Percentiles rank a stretch among this genome's conserved stretches.
Evolutionary conservation across 1,140 invertebrate genomes (phyloP).

Genomic region (Cherax quadricarinatus): DNA sequence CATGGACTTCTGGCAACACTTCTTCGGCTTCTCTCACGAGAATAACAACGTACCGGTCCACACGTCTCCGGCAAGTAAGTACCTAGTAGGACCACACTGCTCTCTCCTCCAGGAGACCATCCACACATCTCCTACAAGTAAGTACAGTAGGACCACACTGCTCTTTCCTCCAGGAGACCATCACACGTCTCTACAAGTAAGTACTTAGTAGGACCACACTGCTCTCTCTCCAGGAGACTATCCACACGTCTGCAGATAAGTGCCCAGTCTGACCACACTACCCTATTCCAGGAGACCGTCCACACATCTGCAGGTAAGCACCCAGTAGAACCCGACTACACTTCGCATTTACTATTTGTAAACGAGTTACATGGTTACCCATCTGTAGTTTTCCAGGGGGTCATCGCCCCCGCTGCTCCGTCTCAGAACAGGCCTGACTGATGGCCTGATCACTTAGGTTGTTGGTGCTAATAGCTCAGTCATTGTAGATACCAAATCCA

Average conservation of each 20-base stretch:
- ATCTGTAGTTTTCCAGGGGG: no score
- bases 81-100: background rate
- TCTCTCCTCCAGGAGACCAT: background rate
- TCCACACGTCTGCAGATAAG: conserved; percentile 44
- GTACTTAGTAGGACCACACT: background rate
- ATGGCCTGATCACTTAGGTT: no score
- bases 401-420: no score
- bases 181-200: conserved; percentile 41
- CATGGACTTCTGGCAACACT: conserved; percentile 69
- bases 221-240: background rate
- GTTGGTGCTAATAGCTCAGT: background rate
- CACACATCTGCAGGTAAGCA: background rate
- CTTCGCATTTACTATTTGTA: background rate
- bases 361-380: no score
- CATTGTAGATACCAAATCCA: no score
- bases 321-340: no score
- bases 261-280: background rate
- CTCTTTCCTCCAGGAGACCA: background rate
- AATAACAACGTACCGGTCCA: conserved; percentile 55
- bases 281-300: background rate
- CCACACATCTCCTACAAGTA: background rate
- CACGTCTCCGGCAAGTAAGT: conserved; percentile 47
- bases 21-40: conserved; percentile 58
- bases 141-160: background rate
- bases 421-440: no score